Evolutionary conservation across 2,113 vertebrate genomes (phyloP).

Genomic region (Corythaixoides concolor): DNA sequence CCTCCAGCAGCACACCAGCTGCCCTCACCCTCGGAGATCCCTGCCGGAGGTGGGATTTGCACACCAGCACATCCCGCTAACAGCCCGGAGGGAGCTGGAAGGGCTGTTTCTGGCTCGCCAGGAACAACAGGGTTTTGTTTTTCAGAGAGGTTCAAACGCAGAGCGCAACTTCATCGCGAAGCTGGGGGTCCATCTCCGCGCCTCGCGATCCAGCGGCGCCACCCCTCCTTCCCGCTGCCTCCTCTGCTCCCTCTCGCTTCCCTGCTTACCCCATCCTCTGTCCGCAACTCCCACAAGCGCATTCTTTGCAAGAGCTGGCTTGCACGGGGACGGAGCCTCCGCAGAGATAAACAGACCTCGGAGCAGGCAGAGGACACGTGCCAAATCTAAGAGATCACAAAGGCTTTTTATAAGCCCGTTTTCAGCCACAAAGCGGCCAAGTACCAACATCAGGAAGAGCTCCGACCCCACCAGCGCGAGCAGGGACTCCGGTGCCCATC

Average conservation of each 20-base stretch:
- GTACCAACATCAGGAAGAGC: background rate
- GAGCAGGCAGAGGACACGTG: rapidly evolving
- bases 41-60: background rate
- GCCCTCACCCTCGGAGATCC: too few relatives aligned
- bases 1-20: background rate
- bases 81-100: background rate
- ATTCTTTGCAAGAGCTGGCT: background rate
- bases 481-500: background rate
- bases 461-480: rapidly evolving
- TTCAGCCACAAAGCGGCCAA: background rate
- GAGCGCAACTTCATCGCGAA: rapidly evolving
- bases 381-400: background rate
- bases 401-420: background rate
- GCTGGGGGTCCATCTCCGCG: rapidly evolving
- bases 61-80: background rate
- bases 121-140: background rate
- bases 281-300: background rate
- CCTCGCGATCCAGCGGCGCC: background rate
- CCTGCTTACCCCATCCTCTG: background rate
- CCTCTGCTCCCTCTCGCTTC: too few relatives aligned
- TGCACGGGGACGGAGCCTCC: background rate
- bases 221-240: background rate
- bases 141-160: background rate
- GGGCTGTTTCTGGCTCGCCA: background rate
- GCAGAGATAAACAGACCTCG: background rate